These are phyloP conservation scores for Perizoma flavofasciatum DNA, from an alignment of 2,888 invertebrate species.

Conservation along the genomic window DNA sequence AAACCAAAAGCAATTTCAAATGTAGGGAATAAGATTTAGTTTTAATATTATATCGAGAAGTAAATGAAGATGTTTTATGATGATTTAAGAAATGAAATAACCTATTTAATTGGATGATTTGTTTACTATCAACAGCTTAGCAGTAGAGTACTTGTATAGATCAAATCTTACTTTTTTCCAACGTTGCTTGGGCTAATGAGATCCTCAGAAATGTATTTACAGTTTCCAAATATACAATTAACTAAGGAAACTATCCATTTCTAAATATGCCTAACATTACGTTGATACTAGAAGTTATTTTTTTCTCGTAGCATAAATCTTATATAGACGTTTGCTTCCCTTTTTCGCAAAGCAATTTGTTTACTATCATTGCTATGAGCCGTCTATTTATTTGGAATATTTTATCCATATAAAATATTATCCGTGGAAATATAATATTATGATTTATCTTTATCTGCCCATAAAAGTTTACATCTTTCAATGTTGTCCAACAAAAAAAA, in stretches of 20 bases:
- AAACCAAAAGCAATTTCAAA: constrained; percentile 72
- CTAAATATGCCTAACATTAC: too few relatives aligned
- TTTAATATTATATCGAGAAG: constrained; percentile 52
- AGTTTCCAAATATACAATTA: too few relatives aligned
- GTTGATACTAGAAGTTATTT: too few relatives aligned
- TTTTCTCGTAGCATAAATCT: too few relatives aligned
- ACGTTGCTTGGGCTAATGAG: constrained; percentile 1
- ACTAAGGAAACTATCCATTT: too few relatives aligned
- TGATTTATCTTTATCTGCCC: constrained; percentile 5
- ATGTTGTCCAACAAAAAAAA: not conserved
- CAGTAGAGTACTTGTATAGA: constrained; percentile 46
- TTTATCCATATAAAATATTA: constrained; percentile 41
- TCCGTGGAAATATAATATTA: too few relatives aligned
- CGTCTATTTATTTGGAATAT: constrained; percentile 74
- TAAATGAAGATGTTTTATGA: constrained; percentile 35
- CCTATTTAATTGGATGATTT: constrained; percentile 44
- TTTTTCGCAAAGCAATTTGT: constrained; percentile 14
- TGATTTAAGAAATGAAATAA: constrained; percentile 25
- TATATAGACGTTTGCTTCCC: not conserved
- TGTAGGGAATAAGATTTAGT: constrained; percentile 64
- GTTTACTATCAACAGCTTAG: constrained; percentile 56
- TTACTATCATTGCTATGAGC: constrained; percentile 60
- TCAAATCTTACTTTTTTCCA: constrained; percentile 25
- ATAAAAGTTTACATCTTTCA: constrained; percentile 9
- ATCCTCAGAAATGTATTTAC: too few relatives aligned